Conservation (phyloP, 2,113 vertebrate genomes). For the Poecile atricapillus region DNA sequence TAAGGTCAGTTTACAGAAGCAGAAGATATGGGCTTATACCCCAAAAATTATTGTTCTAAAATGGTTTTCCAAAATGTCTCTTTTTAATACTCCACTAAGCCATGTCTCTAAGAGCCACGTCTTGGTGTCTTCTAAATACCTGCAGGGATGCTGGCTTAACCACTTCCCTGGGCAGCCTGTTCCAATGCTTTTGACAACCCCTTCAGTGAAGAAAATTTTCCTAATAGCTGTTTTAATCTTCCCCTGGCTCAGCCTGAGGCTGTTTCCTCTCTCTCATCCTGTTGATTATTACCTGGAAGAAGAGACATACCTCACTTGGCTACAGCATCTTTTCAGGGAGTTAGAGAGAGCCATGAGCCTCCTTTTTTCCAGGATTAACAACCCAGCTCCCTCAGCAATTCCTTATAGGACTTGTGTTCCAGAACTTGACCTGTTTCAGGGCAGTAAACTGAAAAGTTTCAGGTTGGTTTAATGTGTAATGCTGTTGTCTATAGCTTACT, state of each 20-base stretch:
- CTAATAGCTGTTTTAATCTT: background rate
- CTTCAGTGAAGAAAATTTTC: background rate
- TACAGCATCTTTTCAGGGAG: background rate
- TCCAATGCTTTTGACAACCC: background rate
- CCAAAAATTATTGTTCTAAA: background rate
- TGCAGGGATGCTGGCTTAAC: background rate
- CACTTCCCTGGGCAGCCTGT: background rate
- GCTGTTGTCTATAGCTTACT: background rate
- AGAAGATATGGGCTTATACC: background rate
- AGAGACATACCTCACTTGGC: background rate
- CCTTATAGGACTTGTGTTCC: background rate
- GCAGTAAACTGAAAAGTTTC: background rate
- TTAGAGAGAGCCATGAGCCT: background rate
- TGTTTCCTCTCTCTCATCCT: background rate
- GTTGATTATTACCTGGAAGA: background rate
- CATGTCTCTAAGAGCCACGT: background rate
- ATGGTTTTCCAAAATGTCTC: background rate
- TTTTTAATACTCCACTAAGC: background rate
- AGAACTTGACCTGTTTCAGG: background rate
- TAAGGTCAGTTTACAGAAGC: background rate
- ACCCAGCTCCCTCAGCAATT: background rate
- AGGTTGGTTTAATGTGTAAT: background rate
- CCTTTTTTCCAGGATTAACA: background rate
- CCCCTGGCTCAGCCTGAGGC: background rate
- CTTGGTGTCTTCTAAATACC: background rate